These are phyloP conservation scores for Okapia johnstoni DNA, from an alignment of 2,113 vertebrate genomes.

Conservation along the genomic window DNA sequence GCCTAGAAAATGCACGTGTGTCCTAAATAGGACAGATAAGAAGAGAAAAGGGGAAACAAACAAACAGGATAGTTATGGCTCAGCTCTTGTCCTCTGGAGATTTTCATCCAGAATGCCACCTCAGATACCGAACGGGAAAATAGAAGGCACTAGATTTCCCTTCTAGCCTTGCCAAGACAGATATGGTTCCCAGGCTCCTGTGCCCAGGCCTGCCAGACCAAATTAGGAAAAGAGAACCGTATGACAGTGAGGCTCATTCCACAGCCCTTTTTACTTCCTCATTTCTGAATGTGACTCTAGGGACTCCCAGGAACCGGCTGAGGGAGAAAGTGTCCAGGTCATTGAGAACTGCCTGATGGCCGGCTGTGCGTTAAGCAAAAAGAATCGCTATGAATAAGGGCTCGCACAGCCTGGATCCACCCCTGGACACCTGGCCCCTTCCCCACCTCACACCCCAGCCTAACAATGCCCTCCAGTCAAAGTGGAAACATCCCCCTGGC, in stretches of 20 bases:
- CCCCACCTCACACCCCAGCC: neutral
- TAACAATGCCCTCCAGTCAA: neutral
- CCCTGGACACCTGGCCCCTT: neutral
- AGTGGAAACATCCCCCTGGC: neutral
- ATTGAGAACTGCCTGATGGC: neutral
- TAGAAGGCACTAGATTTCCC: neutral
- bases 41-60: neutral
- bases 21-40: neutral
- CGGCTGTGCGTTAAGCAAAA: neutral
- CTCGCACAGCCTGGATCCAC: neutral
- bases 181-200: neutral
- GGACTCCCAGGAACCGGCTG: neutral
- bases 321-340: neutral
- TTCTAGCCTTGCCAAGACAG: neutral
- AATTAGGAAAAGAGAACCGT: slow-evolving; percentile 3
- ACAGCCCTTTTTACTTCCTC: neutral
- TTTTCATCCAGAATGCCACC: neutral
- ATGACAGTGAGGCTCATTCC: neutral
- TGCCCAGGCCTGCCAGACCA: neutral
- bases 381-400: neutral
- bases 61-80: neutral
- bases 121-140: neutral
- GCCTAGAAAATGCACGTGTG: neutral
- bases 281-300: neutral
- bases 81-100: neutral